Percentiles rank a stretch among this genome's conserved stretches.
Evolutionary conservation across 2,113 vertebrate genomes (phyloP).

Genomic region (Clarias batrachus): DNA sequence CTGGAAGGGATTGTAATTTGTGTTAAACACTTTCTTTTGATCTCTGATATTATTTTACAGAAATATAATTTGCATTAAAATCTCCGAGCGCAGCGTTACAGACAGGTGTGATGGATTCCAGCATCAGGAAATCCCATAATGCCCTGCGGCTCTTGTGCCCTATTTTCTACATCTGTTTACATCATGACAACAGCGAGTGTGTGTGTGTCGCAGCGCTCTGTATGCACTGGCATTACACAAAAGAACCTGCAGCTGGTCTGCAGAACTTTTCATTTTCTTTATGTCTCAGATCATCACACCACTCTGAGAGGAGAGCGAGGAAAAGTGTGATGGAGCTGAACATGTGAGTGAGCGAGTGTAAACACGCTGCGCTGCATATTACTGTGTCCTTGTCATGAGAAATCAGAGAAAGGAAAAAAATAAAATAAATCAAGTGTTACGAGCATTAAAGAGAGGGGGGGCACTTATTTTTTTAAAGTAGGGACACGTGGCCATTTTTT

Average conservation of each 20-base stretch:
- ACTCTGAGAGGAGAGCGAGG: background rate
- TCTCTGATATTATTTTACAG: background rate
- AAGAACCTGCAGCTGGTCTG: constrained; percentile 27
- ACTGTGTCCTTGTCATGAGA: background rate
- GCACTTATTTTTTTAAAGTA: background rate
- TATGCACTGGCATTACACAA: background rate
- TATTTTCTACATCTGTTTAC: constrained; percentile 48
- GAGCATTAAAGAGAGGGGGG: background rate
- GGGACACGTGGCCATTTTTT: background rate
- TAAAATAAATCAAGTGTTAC: no score
- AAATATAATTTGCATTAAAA: background rate
- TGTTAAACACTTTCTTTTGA: background rate
- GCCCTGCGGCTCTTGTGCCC: constrained; percentile 24
- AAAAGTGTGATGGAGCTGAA: background rate
- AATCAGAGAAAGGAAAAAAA: background rate
- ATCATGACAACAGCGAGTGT: constrained; percentile 16
- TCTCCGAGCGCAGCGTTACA: background rate
- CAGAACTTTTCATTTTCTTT: background rate
- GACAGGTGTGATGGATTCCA: constrained; percentile 38
- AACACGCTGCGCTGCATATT: background rate
- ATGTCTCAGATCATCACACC: background rate
- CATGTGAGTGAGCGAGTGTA: background rate
- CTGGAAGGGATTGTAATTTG: background rate
- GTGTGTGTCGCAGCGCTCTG: background rate
- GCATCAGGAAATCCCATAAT: constrained; percentile 30